Evolutionary conservation across 37 sponge, comb jelly and placozoan species (phyloP), one percentile per base, ranked within the genome.

Genomic region (Cliona cf. orientalis): DNA sequence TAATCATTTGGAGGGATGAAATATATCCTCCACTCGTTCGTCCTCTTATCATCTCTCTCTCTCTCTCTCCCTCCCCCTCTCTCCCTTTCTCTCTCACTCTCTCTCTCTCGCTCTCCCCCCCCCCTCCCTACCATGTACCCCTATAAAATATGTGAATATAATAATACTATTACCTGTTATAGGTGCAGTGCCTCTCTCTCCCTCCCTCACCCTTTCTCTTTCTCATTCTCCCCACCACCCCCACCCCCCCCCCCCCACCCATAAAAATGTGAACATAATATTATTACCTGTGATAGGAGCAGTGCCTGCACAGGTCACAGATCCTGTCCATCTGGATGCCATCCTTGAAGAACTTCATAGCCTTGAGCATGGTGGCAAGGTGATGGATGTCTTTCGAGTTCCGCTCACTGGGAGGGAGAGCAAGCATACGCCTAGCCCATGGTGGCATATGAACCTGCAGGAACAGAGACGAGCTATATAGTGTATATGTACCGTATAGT

Each of bases 391-490:
- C 90, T 31, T 34, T 0, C 2, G 4, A 23, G 7, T 46, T 45
- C 33, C 90, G 62, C 45, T 78, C 29, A 0, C 12, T 21, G 2
- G 90, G 80, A 14, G 37, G 45, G 19, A 42, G 7, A 9, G 57
- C 32, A 35, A 89, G 61, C 46, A 83, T 23, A 38, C 28, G 21
- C 17, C 72, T 29, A 22, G 90, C 90, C 90, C 90, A 89, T 36
- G 19, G 14, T 19, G 90, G 90, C 34, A 84, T 78, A 26, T 60
- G 59, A 26, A 64, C 38, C 85, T 88, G 64, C 28, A 29, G 41
- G 17, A 6, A 62, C 17, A 31, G 38, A 56, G 23, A 26, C 25
- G 45, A 2, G 26, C n/a, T n/a, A n/a, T n/a, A n/a, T n/a, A n/a
- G n/a, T n/a, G n/a, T n/a, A n/a, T n/a, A n/a, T n/a, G n/a, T n/a